A percentile compares a stretch with the other conserved stretches of the same genome.
Evolutionary conservation across 2,113 vertebrate species (phyloP).

Genomic region (Dissostichus mawsoni): DNA sequence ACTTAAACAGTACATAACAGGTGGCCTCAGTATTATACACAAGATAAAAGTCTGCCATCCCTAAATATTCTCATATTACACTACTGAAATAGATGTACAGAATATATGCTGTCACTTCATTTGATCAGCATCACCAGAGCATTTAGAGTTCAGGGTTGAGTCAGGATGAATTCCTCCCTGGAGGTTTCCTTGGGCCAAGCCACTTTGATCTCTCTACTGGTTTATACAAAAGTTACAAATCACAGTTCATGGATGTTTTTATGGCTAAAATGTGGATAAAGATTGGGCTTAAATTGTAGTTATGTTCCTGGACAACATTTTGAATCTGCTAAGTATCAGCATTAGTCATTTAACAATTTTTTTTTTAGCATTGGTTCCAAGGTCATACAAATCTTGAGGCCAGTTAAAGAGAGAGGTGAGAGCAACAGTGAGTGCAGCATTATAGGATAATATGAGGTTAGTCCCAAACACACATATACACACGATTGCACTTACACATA

Average conservation of each 20-base stretch:
- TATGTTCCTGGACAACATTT: no score
- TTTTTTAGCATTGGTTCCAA: neutral
- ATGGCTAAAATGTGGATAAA: no score
- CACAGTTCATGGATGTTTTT: neutral
- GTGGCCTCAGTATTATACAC: neutral
- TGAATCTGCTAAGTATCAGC: neutral
- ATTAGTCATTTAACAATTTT: neutral
- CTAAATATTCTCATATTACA: neutral
- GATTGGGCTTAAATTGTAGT: no score
- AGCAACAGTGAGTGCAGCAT: conserved; percentile 5
- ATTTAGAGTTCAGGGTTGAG: neutral
- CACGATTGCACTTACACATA: conserved; percentile 1
- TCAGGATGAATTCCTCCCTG: neutral
- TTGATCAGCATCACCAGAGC: neutral
- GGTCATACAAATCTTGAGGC: neutral
- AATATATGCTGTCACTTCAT: neutral
- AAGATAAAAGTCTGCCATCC: neutral
- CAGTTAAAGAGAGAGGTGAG: neutral
- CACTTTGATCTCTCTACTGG: neutral
- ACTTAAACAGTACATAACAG: neutral
- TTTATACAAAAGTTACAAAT: neutral
- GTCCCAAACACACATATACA: conserved; percentile 13
- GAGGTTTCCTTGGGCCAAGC: neutral
- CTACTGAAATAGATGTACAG: neutral
- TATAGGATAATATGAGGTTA: conserved; percentile 7